These are phyloP conservation scores for Phataginus tetradactyla DNA, from an alignment of 2,797 vertebrate genomes.

Conservation along the genomic window DNA sequence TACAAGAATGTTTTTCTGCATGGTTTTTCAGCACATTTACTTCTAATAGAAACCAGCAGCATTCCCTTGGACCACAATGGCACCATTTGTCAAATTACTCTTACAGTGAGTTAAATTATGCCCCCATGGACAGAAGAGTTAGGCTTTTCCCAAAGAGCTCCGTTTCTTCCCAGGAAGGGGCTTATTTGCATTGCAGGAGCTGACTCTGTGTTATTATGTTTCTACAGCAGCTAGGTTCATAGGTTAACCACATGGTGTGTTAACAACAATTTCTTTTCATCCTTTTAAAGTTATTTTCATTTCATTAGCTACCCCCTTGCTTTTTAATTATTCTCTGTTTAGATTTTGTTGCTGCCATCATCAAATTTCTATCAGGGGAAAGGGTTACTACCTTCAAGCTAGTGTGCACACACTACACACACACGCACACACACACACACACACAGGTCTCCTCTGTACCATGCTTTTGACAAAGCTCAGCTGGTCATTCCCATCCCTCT, in stretches of 20 bases:
- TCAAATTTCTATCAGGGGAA: slow-evolving; percentile 54
- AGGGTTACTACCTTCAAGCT: slow-evolving; percentile 48
- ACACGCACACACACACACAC: not conserved
- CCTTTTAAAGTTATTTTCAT: slow-evolving; percentile 79
- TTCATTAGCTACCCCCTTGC: slow-evolving; percentile 74
- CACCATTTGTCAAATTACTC: slow-evolving; percentile 67
- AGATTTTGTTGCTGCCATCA: slow-evolving; percentile 65
- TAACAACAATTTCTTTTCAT: slow-evolving; percentile 77
- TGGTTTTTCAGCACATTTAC: not conserved
- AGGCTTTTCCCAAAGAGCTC: slow-evolving; percentile 64
- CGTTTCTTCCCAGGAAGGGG: slow-evolving; percentile 58
- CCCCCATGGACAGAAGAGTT: slow-evolving; percentile 58
- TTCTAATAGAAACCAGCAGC: slow-evolving; percentile 25
- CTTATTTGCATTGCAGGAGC: slow-evolving; percentile 70
- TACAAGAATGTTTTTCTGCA: not conserved
- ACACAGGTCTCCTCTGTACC: not conserved
- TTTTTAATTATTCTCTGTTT: slow-evolving; percentile 79
- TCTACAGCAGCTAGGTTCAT: slow-evolving; percentile 68
- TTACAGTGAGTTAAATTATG: slow-evolving; percentile 57
- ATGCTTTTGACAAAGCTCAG: slow-evolving; percentile 7
- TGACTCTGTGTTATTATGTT: slow-evolving; percentile 70
- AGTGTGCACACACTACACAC: not conserved
- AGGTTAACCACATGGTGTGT: slow-evolving; percentile 77
- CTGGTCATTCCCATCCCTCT: not conserved
- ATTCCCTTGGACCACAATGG: not conserved